Evolutionary conservation across 2,888 invertebrate species (phyloP).

Genomic region (Mythimna impura): DNA sequence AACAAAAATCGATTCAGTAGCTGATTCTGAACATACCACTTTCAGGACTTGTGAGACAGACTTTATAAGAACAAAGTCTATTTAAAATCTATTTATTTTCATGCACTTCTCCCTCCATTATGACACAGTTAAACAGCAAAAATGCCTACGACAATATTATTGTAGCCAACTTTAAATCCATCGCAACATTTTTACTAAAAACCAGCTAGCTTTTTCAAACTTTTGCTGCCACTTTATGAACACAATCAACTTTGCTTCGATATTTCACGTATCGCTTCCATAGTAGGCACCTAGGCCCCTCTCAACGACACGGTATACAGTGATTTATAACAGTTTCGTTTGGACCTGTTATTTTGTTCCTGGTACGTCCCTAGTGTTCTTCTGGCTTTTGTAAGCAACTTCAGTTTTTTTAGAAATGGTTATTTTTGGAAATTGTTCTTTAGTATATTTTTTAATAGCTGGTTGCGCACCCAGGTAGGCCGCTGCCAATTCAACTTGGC

Average conservation of each 20-base stretch:
- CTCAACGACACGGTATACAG: slow-evolving; percentile 26
- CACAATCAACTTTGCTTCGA: slow-evolving; percentile 39
- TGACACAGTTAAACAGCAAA: not conserved
- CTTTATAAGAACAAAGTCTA: not conserved
- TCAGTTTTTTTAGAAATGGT: not conserved
- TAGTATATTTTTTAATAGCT: too few relatives aligned
- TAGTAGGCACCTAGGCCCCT: slow-evolving; percentile 23
- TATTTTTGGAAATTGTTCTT: too few relatives aligned
- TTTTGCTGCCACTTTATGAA: slow-evolving; percentile 19
- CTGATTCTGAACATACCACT: too few relatives aligned
- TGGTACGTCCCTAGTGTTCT: slow-evolving; percentile 8
- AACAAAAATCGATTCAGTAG: too few relatives aligned
- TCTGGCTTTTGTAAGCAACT: slow-evolving; percentile 9
- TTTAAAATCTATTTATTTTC: not conserved
- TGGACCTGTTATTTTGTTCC: slow-evolving; percentile 52
- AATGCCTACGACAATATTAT: too few relatives aligned
- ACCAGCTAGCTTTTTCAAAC: not conserved
- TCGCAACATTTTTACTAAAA: not conserved
- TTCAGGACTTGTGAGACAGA: not conserved
- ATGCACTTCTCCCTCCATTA: not conserved
- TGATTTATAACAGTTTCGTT: slow-evolving; percentile 58
- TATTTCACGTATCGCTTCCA: slow-evolving; percentile 40
- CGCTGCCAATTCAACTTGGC: too few relatives aligned
- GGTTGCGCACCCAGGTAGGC: too few relatives aligned
- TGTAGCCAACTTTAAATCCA: not conserved